Evolutionary conservation across 2,113 vertebrate species (phyloP), one percentile per base, ranked within the genome.

Genomic region (Coryphaenoides rupestris): DNA sequence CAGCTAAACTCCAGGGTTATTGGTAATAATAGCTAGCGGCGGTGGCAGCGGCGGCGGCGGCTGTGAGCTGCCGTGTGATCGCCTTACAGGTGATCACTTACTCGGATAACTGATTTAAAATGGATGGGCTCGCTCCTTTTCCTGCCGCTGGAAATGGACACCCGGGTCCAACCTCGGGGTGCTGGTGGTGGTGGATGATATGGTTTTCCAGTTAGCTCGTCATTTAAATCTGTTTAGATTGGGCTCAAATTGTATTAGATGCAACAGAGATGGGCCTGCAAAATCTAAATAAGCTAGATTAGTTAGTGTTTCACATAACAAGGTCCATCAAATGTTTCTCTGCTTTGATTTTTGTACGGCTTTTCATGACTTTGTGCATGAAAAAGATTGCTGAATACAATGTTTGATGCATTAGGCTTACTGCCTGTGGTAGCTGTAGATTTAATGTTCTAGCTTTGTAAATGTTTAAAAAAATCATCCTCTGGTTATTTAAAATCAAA

Each of bases 21-120:
- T 67, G 74, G 75, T 88, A 81, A 82, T 84, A 87, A 90, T 85
- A 74, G 78, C 81, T 73, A 87, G 76, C 84, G 83, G 84, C 78
- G 81, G 76, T 75, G 68, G 63, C n/a, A n/a, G n/a, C n/a, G n/a
- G n/a, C n/a, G n/a, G n/a, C n/a, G n/a, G n/a, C n/a, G 24, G 80
- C 72, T 86, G 79, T 73, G 70, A 83, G 77, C 82, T 65, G 47
- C 73, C 58, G 63, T 60, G 58, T 26, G 72, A 82, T 90, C 88
- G 40, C 16, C 72, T 91, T 89, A 89, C 87, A 70, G 72, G 73
- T 70, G 80, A 85, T 86, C 75, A 82, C 80, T 89, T 79, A n/a
- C 88, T 89, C 87, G 62, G 78, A 83, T 89, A 84, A 83, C 89
- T 86, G 80, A 89, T 90, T 55, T 91, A 85, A 87, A 87, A 87